Base-by-base conservation (phyloP, 2,113 vertebrate genomes). In the Anguilla japonica region DNA sequence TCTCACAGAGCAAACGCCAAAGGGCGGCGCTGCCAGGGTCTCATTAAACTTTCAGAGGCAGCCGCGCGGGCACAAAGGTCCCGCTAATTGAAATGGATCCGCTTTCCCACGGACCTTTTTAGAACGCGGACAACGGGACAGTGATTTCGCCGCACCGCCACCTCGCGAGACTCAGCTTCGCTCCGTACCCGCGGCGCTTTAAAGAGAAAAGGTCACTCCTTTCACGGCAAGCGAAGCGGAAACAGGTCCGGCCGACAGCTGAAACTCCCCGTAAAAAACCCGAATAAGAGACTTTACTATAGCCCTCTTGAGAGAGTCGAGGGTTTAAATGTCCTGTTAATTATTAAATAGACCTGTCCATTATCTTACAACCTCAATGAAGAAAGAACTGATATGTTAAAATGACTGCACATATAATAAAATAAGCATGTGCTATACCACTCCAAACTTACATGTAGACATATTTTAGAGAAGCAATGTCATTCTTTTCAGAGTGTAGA, bases 11-110 rank as follows among this genome's bases (percentile, higher is more conserved):
- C 43, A 90, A 83, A 88, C 60, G 57, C 85, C 88, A 88, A 92
- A 92, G 91, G 92, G 93, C 90, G 92, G 91, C 56, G 14, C 22
- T 56, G 90, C 90, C 93, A 92, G 63, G 41, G 39, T n/a, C 75
- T 89, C 29, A 88, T 91, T 8, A 90, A 91, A 91, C 63, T 90
- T 91, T 88, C 81, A 91, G 89, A 67, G 85, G 26, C 85, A 82
- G 82, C 34, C 81, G 86, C 56, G 50, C 63, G 78, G 71, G 82
- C 85, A 85, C 67, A 88, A 87, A 88, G 85, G 63, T 67, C 79
- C 18, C 9, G 84, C 60, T 83, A 85, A 89, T 26, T 87, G 86
- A 91, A 86, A 85, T 83, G 89, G 84, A 88, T 89, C 90, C 82
- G 79, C 81, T 83, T 88, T 83, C 84, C 80, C 78, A 79, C 87